Base-by-base conservation (phyloP, 2,888 invertebrate genomes). In the Urechis unicinctus region DNA sequence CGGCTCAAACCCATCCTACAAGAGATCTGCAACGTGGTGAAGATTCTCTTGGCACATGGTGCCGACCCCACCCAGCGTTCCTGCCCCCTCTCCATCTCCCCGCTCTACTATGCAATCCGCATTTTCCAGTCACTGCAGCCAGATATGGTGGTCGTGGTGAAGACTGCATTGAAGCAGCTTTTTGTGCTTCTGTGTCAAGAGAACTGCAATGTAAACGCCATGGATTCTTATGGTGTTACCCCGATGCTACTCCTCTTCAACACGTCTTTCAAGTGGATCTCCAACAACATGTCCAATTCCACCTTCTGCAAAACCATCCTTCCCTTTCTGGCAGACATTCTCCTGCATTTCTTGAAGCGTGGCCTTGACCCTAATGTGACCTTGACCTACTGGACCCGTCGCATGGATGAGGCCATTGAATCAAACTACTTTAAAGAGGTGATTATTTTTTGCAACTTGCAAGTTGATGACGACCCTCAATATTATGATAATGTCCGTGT, bases 81-180 rank as follows among this genome's bases (percentile, higher is more conserved):
- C 1, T 47, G 56, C 21, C 55, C 61, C 21, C 50, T 46, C 17
- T 64, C 50, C 50, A 49, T 63, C n/a, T 59, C 64, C 9, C 64
- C 64, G 17, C 56, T 64, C 42, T 62, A 59, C 61, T 64, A 64
- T 61, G 64, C 64, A 59, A 57, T 61, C 36, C 59, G 62, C 41
- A 61, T 64, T 44, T 63, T 61, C 50, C 60, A 63, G 50, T 61
- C 64, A 1, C 55, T 64, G 22, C 64, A 61, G 50, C 62, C 64
- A n/a, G 64, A 63, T 45, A 64, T 64, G 64, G 60, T 64, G 42
- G 60, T 64, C 24, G 59, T 64, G 28, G 62, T 64, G 41, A 61
- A 61, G 53, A 60, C 59, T 5, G 58, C 64, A 1, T 55, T 64
- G 43, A 60, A 61, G 56, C 61, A 61, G 56, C 58, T 64, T 21